Conservation (phyloP, 2,797 vertebrate genomes). For the Muscicapa striata region DNA sequence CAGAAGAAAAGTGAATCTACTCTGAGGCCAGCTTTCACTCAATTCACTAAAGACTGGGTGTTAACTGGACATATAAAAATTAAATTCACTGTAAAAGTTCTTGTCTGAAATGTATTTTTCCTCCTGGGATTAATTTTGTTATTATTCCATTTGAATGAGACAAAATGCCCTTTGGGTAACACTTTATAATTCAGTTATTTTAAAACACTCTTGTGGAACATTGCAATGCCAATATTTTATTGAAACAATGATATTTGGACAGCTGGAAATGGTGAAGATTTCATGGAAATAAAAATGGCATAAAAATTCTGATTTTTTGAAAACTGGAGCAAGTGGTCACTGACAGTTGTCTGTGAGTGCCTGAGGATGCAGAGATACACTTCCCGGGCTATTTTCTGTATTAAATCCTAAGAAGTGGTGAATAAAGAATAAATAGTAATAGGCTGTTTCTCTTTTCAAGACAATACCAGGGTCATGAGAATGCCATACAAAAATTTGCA, state of each 20-base stretch:
- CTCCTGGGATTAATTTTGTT: conserved; percentile 30
- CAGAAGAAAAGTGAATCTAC: not conserved
- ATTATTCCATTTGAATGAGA: conserved; percentile 21
- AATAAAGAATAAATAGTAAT: not conserved
- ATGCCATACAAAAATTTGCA: not conserved
- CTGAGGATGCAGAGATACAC: not conserved
- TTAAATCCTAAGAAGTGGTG: not conserved
- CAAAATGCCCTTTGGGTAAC: conserved; percentile 29
- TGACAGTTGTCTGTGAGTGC: not conserved
- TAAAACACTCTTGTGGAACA: conserved; percentile 6
- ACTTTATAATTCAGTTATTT: conserved; percentile 27
- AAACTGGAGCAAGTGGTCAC: not conserved
- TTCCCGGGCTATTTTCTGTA: not conserved
- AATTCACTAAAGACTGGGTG: not conserved
- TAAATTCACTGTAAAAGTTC: not conserved
- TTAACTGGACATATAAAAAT: conserved; percentile 10
- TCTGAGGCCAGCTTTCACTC: not conserved
- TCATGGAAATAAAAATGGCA: not conserved
- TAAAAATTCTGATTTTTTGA: conserved; percentile 15
- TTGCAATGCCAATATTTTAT: not conserved
- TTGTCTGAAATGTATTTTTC: not conserved
- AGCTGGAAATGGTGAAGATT: conserved; percentile 7
- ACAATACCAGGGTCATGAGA: not conserved
- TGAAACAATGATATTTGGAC: conserved; percentile 20
- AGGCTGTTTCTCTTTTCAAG: not conserved